Conservation (phyloP, 1,140 invertebrate species). For the Drosophila navojoa region DNA sequence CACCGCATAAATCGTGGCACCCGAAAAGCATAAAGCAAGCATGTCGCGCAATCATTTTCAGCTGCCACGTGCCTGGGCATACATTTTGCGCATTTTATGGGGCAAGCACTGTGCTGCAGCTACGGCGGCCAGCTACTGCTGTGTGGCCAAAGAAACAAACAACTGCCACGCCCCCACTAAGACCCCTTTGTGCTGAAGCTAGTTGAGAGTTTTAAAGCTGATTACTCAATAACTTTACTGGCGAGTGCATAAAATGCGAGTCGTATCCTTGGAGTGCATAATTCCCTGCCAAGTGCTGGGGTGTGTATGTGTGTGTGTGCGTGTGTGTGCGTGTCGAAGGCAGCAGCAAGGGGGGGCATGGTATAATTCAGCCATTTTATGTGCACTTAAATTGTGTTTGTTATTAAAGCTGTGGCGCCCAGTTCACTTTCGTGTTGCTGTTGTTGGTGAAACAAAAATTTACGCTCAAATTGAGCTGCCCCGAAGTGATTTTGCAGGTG, state of each 20-base stretch:
- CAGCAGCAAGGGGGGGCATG: background rate
- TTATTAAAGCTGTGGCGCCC: constrained; percentile 65
- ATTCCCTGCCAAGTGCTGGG: constrained; percentile 43
- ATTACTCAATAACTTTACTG: constrained; percentile 80
- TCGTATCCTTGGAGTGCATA: constrained; percentile 75
- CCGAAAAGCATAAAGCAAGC: constrained; percentile 80
- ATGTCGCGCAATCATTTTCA: constrained; percentile 83
- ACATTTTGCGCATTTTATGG: constrained; percentile 79
- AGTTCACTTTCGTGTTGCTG: constrained; percentile 6
- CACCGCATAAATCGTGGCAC: constrained; percentile 66
- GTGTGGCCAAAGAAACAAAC: constrained; percentile 62
- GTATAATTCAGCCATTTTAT: constrained; percentile 65
- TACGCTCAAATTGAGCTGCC: constrained; percentile 76
- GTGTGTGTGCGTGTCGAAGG: background rate
- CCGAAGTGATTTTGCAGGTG: constrained; percentile 58
- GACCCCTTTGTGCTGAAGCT: constrained; percentile 17
- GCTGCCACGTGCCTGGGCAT: constrained; percentile 77
- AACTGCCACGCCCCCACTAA: constrained; percentile 34
- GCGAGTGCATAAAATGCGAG: constrained; percentile 73
- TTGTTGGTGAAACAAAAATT: constrained; percentile 65
- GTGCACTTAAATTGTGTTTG: constrained; percentile 79
- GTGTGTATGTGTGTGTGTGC: background rate
- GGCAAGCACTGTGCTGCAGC: constrained; percentile 29
- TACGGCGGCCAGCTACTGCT: constrained; percentile 16
- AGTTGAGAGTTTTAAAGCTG: constrained; percentile 72